phyloP scores from a whole-genome alignment of 2,888 invertebrate species.

The Ectemnius lituratus region DNA sequence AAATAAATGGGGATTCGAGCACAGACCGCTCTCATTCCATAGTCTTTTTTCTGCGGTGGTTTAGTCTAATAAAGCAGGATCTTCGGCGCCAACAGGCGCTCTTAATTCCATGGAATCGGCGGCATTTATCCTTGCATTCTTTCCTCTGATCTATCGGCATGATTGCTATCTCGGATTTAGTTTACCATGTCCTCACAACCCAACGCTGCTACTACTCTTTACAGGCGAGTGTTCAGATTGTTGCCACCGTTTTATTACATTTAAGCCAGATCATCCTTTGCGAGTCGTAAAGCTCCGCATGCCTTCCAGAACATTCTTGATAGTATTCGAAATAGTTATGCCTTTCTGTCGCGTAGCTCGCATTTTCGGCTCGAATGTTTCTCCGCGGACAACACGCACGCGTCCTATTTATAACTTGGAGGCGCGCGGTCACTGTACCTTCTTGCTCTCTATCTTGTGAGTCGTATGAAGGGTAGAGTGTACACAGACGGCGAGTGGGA shows the following conservation, averaged over 20 bases:
- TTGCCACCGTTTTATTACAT: constrained; percentile 24
- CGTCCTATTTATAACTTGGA: constrained; percentile 49
- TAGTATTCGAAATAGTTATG: too few species aligned
- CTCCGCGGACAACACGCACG: constrained; percentile 11
- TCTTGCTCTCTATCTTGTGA: constrained; percentile 23
- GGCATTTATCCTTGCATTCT: too few species aligned
- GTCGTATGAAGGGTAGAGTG: too few species aligned
- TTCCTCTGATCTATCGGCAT: constrained; percentile 25
- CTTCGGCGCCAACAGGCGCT: too few species aligned
- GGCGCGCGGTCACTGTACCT: constrained; percentile 23
- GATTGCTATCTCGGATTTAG: constrained; percentile 36
- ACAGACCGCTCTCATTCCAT: constrained; percentile 13
- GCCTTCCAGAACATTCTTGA: not conserved
- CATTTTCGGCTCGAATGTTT: not conserved
- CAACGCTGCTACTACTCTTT: not conserved
- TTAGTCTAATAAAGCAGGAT: too few species aligned
- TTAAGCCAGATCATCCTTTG: constrained; percentile 5
- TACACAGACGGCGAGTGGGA: not conserved
- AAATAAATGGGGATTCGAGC: constrained; percentile 17
- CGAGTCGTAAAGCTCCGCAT: not conserved
- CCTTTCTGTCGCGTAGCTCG: too few species aligned
- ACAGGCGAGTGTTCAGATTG: constrained; percentile 4
- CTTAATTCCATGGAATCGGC: too few species aligned
- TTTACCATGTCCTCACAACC: constrained; percentile 15
- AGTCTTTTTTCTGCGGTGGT: not conserved